These are phyloP conservation scores for Atta cephalotes DNA, from an alignment of 1,140 invertebrate genomes.

Conservation along the genomic window DNA sequence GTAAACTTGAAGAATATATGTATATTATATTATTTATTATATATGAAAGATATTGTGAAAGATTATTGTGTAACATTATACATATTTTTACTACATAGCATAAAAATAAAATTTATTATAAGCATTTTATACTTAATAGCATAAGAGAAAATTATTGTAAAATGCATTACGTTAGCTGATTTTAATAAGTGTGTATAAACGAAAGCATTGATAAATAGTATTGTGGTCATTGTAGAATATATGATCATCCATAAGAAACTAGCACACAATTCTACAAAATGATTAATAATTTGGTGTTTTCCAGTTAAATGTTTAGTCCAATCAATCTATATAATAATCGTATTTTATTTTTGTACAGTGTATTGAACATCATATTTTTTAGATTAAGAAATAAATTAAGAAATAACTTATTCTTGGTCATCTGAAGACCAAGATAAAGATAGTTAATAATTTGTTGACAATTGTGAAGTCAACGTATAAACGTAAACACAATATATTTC, in stretches of 20 bases:
- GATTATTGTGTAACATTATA: neutral
- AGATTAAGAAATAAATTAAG: neutral
- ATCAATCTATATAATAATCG: constrained; percentile 12
- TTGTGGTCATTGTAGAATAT: constrained; percentile 49
- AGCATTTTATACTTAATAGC: constrained; percentile 67
- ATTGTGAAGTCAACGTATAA: neutral
- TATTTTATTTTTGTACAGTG: constrained; percentile 39
- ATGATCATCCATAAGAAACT: constrained; percentile 32
- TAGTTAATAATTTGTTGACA: constrained; percentile 17
- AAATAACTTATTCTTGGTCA: constrained; percentile 6
- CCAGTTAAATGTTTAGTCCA: constrained; percentile 17
- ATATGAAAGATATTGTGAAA: neutral
- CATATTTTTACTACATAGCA: constrained; percentile 52
- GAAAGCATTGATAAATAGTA: constrained; percentile 32
- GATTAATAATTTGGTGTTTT: constrained; percentile 16
- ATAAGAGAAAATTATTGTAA: constrained; percentile 51
- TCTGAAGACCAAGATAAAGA: neutral
- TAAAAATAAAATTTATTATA: constrained; percentile 53
- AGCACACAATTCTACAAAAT: constrained; percentile 25
- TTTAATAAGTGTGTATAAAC: constrained; percentile 44
- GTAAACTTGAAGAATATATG: neutral
- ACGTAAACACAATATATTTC: constrained; percentile 11
- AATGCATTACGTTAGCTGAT: constrained; percentile 52
- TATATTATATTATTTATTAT: constrained; percentile 27
- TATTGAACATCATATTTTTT: constrained; percentile 25